Conservation (phyloP, 2,888 invertebrate genomes). For the Drosophila emarginata region DNA sequence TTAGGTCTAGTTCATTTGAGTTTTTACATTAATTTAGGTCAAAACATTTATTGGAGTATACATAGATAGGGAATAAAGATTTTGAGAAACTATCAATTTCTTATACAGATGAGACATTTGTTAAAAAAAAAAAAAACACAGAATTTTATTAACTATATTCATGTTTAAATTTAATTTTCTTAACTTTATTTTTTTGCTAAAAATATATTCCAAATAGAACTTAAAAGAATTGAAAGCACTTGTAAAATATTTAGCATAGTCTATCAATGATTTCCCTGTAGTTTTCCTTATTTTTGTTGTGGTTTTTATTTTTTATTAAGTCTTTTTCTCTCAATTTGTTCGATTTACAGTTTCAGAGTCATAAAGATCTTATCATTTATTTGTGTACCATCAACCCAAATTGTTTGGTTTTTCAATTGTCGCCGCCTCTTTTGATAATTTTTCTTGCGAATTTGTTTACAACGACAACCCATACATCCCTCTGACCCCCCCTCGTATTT, state of each 20-base stretch:
- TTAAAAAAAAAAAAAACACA: too few relatives aligned
- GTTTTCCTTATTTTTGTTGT: not conserved
- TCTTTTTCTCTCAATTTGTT: not conserved
- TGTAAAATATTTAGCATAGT: not conserved
- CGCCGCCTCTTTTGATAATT: constrained; percentile 3
- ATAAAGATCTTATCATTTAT: constrained; percentile 4
- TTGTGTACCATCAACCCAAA: not conserved
- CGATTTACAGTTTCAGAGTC: not conserved
- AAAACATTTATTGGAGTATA: too few relatives aligned
- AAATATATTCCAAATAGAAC: too few relatives aligned
- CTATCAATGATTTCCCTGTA: not conserved
- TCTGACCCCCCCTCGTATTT: not conserved
- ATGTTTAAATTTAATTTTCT: too few relatives aligned
- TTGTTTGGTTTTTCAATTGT: constrained; percentile 7
- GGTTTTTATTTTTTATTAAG: not conserved
- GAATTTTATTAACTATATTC: too few relatives aligned
- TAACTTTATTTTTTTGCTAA: too few relatives aligned
- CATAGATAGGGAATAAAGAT: too few relatives aligned
- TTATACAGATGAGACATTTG: too few relatives aligned
- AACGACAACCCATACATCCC: not conserved
- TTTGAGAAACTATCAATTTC: too few relatives aligned
- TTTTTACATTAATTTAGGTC: too few relatives aligned
- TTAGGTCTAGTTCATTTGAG: too few relatives aligned
- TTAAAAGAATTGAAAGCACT: too few relatives aligned
- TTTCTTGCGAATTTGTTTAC: constrained; percentile 5